Evolutionary conservation across 2,888 invertebrate species (phyloP), one percentile per base, ranked within the genome.

Genomic region (Hirtodrosophila trivittata): DNA sequence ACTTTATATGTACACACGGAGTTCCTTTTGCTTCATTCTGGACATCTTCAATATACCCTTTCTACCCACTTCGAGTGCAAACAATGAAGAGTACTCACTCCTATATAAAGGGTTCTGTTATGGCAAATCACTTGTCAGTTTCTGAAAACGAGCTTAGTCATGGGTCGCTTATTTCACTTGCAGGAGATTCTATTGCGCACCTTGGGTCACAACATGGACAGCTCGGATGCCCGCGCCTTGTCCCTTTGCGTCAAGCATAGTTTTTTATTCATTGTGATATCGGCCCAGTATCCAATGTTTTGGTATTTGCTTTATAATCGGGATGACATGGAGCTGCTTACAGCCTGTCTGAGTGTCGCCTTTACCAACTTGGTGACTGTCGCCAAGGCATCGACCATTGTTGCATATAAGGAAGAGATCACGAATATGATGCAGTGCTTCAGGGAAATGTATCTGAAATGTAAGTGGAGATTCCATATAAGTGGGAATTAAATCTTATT

Each of bases 321-420:
- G 18, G 73, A 87, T 37, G 71, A 90, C 47, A 65, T 90, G 75
- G 76, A 83, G 58, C 58, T 89, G 64, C 78, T 85, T n/a, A 89
- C 90, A 1, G 89, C 88, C 25, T 63, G 87, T 16, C 63, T 90
- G 30, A 90, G 90, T 37, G 80, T 89, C 18, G 66, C 63, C 33
- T 86, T 89, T 32, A 89, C 88, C 47, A 89, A 89, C 43, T 26
- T 87, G 30, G 56, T 89, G 54, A 88, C 89, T 5, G 74, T 86
- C 30, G 77, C 87, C 28, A 90, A 90, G 65, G 84, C 87, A 10
- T 56, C 74, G 25, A 89, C 90, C 3, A 90, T 89, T 51, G 65
- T 90, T 25, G 25, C 60, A 25, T 78, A 86, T 65, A 89, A 87
- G 55, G 51, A 55, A 16, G 67, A 75, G 49, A 90, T 89, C 64